These are phyloP conservation scores for Acrobasis repandana DNA, from an alignment of 2,888 invertebrate genomes.

Conservation along the genomic window DNA sequence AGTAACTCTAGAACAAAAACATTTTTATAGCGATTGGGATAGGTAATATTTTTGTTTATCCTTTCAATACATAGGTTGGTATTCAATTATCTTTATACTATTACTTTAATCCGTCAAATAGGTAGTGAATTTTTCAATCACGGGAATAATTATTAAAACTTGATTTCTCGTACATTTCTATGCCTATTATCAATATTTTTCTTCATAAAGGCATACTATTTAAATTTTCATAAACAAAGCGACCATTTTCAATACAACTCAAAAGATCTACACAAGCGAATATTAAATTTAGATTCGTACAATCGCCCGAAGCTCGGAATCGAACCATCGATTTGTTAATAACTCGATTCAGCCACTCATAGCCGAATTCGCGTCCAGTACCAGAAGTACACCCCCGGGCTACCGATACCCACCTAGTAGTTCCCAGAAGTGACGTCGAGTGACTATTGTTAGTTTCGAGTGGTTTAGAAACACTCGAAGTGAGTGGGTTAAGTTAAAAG, in stretches of 20 bases:
- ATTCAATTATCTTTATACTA: too few species aligned
- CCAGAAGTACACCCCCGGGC: conserved; percentile 40
- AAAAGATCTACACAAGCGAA: not conserved
- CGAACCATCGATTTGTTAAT: conserved; percentile 19
- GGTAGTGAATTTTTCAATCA: too few species aligned
- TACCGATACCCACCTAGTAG: conserved; percentile 44
- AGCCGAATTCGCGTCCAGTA: not conserved
- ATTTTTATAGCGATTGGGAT: too few species aligned
- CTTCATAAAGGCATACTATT: too few species aligned
- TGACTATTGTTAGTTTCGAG: conserved; percentile 40
- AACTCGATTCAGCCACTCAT: conserved; percentile 15
- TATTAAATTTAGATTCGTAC: conserved; percentile 9
- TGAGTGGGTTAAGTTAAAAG: conserved; percentile 11
- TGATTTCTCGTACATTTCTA: too few species aligned
- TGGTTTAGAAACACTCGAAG: conserved; percentile 36
- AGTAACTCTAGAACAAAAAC: too few species aligned
- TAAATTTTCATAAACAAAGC: too few species aligned
- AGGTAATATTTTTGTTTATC: too few species aligned
- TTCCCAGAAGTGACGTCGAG: conserved; percentile 33
- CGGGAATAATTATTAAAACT: too few species aligned
- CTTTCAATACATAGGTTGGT: too few species aligned
- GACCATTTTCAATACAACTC: not conserved
- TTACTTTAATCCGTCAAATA: too few species aligned
- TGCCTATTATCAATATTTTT: too few species aligned
- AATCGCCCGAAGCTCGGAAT: conserved; percentile 3